phyloP scores from a whole-genome alignment of 2,888 invertebrate species.

The Ptychoptera contaminata region DNA sequence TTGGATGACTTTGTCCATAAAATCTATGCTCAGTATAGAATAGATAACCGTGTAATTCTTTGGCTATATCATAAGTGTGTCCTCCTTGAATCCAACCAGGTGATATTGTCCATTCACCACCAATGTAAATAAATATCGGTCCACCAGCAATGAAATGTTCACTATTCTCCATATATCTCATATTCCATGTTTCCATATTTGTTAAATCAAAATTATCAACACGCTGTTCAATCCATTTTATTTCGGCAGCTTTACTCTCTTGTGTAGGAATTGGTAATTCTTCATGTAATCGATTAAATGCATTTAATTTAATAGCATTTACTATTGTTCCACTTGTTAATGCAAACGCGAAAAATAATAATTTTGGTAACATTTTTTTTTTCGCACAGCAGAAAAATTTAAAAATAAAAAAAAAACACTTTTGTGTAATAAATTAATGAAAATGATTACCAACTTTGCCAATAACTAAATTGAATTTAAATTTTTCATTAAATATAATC shows the following conservation, averaged over 20 bases:
- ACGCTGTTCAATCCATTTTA: slow-evolving; percentile 37
- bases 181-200: slow-evolving; percentile 5
- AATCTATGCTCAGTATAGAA: slow-evolving; percentile 60
- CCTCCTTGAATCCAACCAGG: slow-evolving; percentile 38
- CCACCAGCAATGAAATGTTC: slow-evolving; percentile 28
- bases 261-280: neutral
- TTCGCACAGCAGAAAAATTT: too few species aligned
- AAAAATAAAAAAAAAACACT: too few species aligned
- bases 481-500: too few species aligned
- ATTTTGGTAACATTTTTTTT: too few species aligned
- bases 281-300: neutral
- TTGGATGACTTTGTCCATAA: slow-evolving; percentile 53
- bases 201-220: slow-evolving; percentile 24
- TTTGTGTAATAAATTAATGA: too few species aligned
- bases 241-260: slow-evolving; percentile 19
- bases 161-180: slow-evolving; percentile 33
- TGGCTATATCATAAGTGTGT: slow-evolving; percentile 38
- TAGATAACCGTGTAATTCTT: slow-evolving; percentile 36
- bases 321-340: too few species aligned
- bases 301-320: too few species aligned
- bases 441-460: too few species aligned
- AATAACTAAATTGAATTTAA: too few species aligned
- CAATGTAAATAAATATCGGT: slow-evolving; percentile 43
- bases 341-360: too few species aligned
- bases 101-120: slow-evolving; percentile 52